Conservation (phyloP, 2,888 invertebrate genomes). For the Amphipoea lucens region DNA sequence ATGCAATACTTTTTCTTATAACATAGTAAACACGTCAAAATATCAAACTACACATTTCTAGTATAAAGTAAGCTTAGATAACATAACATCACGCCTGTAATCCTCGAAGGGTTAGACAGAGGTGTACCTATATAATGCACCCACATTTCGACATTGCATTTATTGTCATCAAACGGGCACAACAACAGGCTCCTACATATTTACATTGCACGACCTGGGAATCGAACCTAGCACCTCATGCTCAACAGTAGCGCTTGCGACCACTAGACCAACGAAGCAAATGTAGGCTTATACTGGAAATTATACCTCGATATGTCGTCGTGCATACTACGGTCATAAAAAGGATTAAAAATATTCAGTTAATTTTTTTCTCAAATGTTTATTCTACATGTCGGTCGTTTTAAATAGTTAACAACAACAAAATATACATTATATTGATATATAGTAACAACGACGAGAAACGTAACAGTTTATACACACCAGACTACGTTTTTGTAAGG, state of each 20-base stretch:
- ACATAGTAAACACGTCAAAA: background rate
- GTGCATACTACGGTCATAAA: background rate
- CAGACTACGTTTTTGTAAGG: conserved; percentile 76
- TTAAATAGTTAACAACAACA: conserved; percentile 89
- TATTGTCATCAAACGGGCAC: too few species aligned
- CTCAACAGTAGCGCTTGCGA: too few species aligned
- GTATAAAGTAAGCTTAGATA: too few species aligned
- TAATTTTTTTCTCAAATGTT: conserved; percentile 80
- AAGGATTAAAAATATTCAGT: conserved; percentile 45
- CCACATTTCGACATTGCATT: too few species aligned
- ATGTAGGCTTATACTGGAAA: background rate
- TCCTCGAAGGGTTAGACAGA: too few species aligned
- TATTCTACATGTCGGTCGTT: conserved; percentile 87
- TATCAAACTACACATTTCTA: background rate
- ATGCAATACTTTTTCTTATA: background rate
- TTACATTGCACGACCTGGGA: too few species aligned
- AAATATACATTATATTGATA: conserved; percentile 87
- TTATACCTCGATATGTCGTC: background rate
- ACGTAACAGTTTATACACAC: conserved; percentile 81
- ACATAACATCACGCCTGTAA: too few species aligned
- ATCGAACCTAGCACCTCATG: too few species aligned
- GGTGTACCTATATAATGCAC: too few species aligned
- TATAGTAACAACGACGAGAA: conserved; percentile 86
- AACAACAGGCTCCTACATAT: too few species aligned
- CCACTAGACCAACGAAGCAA: too few species aligned